Conservation (phyloP, 2,888 invertebrate species). For the Thymelicus sylvestris region DNA sequence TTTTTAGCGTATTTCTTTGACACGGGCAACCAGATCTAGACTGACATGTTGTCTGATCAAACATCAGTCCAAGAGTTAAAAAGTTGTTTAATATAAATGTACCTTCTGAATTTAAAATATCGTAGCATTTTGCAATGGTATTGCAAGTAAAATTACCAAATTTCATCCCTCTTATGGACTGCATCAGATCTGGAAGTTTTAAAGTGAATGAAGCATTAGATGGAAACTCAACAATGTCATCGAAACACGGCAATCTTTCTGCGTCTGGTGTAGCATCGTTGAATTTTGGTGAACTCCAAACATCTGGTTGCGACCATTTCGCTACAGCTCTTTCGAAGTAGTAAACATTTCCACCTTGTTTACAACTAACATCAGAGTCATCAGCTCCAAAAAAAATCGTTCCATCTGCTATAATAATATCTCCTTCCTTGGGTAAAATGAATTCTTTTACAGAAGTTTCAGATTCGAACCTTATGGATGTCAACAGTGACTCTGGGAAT, state of each 20-base stretch:
- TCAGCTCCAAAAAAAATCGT: conserved; percentile 58
- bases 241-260: conserved; percentile 75
- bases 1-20: conserved; percentile 54
- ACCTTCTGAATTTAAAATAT: conserved; percentile 46
- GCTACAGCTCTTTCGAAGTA: conserved; percentile 61
- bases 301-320: conserved; percentile 70
- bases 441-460: conserved; percentile 58
- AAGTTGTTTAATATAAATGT: conserved; percentile 56
- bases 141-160: conserved; percentile 51
- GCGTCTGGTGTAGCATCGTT: conserved; percentile 79
- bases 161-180: conserved; percentile 54
- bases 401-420: conserved; percentile 63
- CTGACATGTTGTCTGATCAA: conserved; percentile 47
- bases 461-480: conserved; percentile 57
- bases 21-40: conserved; percentile 68
- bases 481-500: conserved; percentile 62
- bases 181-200: conserved; percentile 56
- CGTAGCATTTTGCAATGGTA: conserved; percentile 5
- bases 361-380: conserved; percentile 55
- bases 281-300: conserved; percentile 71
- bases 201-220: conserved; percentile 57
- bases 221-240: conserved; percentile 74
- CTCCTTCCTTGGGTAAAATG: conserved; percentile 71
- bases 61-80: conserved; percentile 48
- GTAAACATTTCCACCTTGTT: conserved; percentile 56